These are phyloP conservation scores for Onthophagus taurus DNA, from an alignment of 1,140 invertebrate genomes.

Conservation along the genomic window DNA sequence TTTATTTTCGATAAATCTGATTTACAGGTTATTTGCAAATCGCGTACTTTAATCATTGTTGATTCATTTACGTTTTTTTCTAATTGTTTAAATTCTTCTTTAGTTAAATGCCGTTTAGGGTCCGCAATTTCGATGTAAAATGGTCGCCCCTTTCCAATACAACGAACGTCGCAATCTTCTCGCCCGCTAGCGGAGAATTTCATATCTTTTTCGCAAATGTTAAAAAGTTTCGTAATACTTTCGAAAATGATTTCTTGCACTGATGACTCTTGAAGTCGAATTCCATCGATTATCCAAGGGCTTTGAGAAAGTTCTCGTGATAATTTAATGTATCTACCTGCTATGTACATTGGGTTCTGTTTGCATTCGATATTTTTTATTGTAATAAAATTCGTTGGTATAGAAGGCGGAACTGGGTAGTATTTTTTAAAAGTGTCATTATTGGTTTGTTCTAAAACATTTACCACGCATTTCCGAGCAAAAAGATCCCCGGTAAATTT, in stretches of 20 bases:
- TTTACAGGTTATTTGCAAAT: conserved; percentile 51
- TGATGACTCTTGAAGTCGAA: conserved; percentile 70
- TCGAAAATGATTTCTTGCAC: conserved; percentile 84
- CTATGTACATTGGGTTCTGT: conserved; percentile 49
- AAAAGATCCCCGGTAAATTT: conserved; percentile 37
- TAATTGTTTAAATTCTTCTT: conserved; percentile 43
- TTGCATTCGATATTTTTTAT: conserved; percentile 41
- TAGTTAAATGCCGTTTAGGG: conserved; percentile 48
- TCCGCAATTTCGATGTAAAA: conserved; percentile 77
- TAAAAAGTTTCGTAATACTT: conserved; percentile 40
- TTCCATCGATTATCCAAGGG: conserved; percentile 84
- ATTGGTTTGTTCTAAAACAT: conserved; percentile 36
- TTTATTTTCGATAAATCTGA: conserved; percentile 65
- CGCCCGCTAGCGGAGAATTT: conserved; percentile 84
- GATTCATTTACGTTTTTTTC: conserved; percentile 53
- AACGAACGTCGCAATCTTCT: conserved; percentile 85
- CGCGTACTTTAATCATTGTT: conserved; percentile 50
- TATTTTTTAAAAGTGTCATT: conserved; percentile 41
- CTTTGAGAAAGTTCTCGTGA: conserved; percentile 83
- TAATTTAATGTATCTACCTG: conserved; percentile 78
- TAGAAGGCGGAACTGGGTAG: conserved; percentile 39
- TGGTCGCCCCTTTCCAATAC: conserved; percentile 75
- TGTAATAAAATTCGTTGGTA: conserved; percentile 32
- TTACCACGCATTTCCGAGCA: conserved; percentile 46
- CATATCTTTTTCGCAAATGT: conserved; percentile 33